A percentile compares a stretch with the other conserved stretches of the same genome.
Evolutionary conservation across 2,113 vertebrate genomes (phyloP).

Genomic region (Callorhinus ursinus): DNA sequence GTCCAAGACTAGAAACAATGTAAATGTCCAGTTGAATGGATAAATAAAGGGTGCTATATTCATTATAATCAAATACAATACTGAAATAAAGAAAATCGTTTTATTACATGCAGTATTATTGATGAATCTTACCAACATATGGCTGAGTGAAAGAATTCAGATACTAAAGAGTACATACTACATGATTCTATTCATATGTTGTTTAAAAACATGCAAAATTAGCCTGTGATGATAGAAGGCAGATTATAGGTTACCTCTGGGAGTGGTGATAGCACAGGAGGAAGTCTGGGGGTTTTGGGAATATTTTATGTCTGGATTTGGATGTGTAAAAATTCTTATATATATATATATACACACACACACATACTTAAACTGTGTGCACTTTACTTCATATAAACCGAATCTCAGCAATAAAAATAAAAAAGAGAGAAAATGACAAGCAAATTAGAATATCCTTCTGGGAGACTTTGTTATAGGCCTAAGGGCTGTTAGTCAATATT

Average conservation of each 20-base stretch:
- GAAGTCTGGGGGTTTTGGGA: neutral
- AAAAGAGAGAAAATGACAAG: neutral
- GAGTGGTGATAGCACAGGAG: neutral
- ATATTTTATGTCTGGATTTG: constrained; percentile 13
- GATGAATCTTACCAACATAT: neutral
- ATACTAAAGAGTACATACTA: neutral
- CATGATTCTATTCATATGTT: neutral
- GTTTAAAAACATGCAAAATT: neutral
- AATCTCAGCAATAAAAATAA: neutral
- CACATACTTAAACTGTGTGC: neutral
- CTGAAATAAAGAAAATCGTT: neutral
- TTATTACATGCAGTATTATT: neutral
- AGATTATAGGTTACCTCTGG: neutral
- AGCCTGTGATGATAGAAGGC: neutral
- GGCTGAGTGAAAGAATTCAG: neutral
- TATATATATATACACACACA: no score
- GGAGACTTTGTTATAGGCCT: neutral
- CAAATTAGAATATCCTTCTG: neutral
- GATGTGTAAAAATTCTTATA: neutral
- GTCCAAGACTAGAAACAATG: neutral
- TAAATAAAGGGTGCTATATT: neutral
- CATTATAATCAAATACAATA: neutral
- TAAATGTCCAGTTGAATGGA: neutral
- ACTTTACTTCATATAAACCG: neutral
- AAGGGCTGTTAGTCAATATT: neutral